phyloP scores from a whole-genome alignment of 2,113 vertebrate species.

The Setophaga petechia region DNA sequence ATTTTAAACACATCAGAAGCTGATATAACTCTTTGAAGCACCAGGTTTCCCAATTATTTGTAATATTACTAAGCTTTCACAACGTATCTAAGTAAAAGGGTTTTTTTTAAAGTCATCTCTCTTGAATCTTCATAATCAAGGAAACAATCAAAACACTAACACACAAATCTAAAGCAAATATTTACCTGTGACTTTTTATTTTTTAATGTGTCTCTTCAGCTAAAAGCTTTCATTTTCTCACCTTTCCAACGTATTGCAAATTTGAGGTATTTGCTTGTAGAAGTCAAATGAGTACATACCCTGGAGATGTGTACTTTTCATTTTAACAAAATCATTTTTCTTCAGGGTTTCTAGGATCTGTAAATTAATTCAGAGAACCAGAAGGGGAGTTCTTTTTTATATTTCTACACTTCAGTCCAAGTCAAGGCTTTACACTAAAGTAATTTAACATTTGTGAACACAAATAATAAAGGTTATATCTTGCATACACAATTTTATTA shows the following conservation, averaged over 20 bases:
- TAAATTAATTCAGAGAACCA: conserved; percentile 11
- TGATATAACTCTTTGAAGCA: not conserved
- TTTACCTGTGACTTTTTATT: not conserved
- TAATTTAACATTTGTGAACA: not conserved
- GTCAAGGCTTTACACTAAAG: not conserved
- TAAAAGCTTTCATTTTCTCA: not conserved
- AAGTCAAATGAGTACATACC: not conserved
- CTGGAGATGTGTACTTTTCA: not conserved
- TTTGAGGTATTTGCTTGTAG: not conserved
- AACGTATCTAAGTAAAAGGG: not conserved
- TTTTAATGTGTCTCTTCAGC: not conserved
- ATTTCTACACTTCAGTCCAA: not conserved
- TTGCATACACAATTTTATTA: not conserved
- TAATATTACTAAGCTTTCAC: not conserved
- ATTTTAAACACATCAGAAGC: not conserved
- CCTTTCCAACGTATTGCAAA: not conserved
- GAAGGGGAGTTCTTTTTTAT: not conserved
- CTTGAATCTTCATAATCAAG: not conserved
- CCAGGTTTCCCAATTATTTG: not conserved
- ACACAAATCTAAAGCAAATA: not conserved
- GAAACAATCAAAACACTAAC: not conserved
- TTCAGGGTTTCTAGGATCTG: not conserved
- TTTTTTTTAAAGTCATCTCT: not conserved
- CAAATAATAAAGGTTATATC: not conserved
- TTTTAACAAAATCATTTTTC: not conserved